Conservation (phyloP, 1,140 invertebrate genomes). For the Ptiloglossa arizonensis region DNA sequence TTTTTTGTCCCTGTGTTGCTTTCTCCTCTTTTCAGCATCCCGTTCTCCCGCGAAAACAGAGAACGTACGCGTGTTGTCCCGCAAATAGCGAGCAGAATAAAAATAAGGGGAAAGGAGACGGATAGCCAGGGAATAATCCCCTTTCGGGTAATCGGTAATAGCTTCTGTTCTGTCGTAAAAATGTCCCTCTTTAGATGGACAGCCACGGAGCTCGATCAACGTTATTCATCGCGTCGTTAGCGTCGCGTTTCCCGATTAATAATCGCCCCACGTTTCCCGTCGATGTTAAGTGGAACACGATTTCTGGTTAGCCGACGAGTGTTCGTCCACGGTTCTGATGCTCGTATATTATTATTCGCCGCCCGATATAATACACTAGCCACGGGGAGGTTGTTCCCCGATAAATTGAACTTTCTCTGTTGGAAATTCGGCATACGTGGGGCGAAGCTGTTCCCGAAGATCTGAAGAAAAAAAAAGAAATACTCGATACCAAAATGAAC, state of each 20-base stretch:
- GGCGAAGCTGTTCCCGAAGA: too few relatives aligned
- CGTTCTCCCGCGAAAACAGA: neutral
- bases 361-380: too few relatives aligned
- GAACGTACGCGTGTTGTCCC: neutral
- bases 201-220: neutral
- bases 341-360: neutral
- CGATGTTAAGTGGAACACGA: slow-evolving; percentile 6
- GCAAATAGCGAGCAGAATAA: neutral
- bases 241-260: slow-evolving; percentile 7
- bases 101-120: neutral
- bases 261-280: neutral
- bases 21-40: neutral
- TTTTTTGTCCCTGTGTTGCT: too few relatives aligned
- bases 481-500: too few relatives aligned
- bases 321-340: neutral
- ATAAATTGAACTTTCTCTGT: too few relatives aligned
- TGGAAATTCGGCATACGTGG: too few relatives aligned
- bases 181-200: neutral
- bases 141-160: slow-evolving; percentile 10
- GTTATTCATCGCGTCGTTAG: slow-evolving; percentile 9
- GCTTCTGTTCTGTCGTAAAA: slow-evolving; percentile 3
- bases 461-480: too few relatives aligned
- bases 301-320: neutral
- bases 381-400: too few relatives aligned
- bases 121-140: neutral